Percentiles rank a stretch among this genome's conserved stretches.
Evolutionary conservation across 2,113 vertebrate genomes (phyloP).

Genomic region (Proterorhinus semilunaris): DNA sequence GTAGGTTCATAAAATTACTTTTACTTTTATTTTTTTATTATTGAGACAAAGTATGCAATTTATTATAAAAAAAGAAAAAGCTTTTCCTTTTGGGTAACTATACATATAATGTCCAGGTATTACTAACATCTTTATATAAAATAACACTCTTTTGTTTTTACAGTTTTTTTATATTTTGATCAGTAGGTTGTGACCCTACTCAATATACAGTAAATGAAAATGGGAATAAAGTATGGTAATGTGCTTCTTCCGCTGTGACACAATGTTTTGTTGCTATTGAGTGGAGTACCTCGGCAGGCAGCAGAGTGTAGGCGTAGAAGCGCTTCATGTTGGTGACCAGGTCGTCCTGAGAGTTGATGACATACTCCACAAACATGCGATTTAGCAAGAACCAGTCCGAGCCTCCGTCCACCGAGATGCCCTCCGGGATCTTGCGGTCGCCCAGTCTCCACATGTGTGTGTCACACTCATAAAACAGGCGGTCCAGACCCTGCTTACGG

Average conservation of each 20-base stretch:
- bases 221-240: neutral
- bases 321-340: constrained; percentile 94
- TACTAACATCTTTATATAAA: no score
- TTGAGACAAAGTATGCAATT: no score
- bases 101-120: no score
- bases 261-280: neutral
- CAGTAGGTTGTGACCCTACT: no score
- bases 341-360: constrained; percentile 89
- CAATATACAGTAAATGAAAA: no score
- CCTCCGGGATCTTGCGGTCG: constrained; percentile 93
- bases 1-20: neutral
- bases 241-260: neutral
- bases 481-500: constrained; percentile 93
- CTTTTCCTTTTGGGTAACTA: no score
- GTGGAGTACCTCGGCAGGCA: constrained; percentile 89
- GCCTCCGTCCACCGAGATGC: constrained; percentile 91
- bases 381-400: constrained; percentile 98
- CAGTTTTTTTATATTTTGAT: no score
- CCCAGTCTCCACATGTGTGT: constrained; percentile 99
- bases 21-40: no score
- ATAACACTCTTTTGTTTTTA: no score
- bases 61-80: no score
- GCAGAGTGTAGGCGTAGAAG: constrained; percentile 94
- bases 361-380: constrained; percentile 92
- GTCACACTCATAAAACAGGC: constrained; percentile 95